Base-by-base conservation (phyloP, 2,797 vertebrate species). In the Diplodus puntazzo region DNA sequence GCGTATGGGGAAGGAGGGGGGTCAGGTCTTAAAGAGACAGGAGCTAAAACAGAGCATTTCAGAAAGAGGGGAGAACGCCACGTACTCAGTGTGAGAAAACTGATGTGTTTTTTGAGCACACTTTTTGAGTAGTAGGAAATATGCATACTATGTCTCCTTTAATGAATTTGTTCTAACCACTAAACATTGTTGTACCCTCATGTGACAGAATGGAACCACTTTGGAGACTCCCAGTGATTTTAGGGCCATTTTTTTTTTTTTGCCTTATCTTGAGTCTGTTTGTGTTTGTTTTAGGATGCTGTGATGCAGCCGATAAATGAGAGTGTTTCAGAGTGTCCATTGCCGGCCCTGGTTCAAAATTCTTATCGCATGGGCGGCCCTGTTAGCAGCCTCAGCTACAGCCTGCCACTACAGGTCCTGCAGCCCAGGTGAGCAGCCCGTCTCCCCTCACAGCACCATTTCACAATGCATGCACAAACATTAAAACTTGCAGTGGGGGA, bases 341-440 rank as follows among this genome's bases (percentile, higher is more conserved):
- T 62, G 8, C 88, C 94, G 30, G 91, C 93, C 69, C 58, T 86
- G 66, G 81, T 91, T 81, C 89, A 78, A 60, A 88, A 95, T 79
- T 95, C 94, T 0, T 95, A 96, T 89, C 95, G 93, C 67, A 89
- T 99, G 46, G 92, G 93, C 1, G 93, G 94, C 0, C 64, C 92
- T 11, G 74, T 86, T 43, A 97, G 96, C 92, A 95, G 96, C 82
- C 85, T 98, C 75, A 92, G 91, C 67, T 98, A 96, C 92, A 87
- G 61, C 27, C 86, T 97, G 76, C 91, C 96, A 10, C 93, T 94
- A 18, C 87, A 88, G 17, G 80, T 92, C 54, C 81, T 95, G 80
- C 94, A 92, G 82, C 90, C 95, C 89, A 96, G 96, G 98, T 97
- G 89, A 92, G 89, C 58, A 27, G 18, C 27, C 39, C 43, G 25